These are phyloP conservation scores for Hipposideros armiger DNA, from an alignment of 2,113 vertebrate species.

Conservation along the genomic window DNA sequence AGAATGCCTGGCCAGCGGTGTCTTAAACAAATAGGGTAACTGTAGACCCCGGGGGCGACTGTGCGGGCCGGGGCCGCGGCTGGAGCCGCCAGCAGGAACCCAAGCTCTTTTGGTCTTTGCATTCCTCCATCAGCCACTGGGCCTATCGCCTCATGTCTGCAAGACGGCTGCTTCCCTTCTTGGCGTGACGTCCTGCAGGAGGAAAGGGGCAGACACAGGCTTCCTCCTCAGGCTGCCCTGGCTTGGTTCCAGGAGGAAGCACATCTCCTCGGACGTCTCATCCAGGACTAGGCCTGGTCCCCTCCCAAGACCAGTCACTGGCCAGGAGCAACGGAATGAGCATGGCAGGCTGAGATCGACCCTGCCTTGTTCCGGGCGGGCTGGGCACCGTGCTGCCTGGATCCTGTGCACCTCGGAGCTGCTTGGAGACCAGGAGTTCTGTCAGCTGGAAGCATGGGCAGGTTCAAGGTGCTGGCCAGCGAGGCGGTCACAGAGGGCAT, in stretches of 20 bases:
- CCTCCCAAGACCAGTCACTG: not conserved
- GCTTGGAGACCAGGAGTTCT: not conserved
- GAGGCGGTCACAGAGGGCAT: fast-evolving
- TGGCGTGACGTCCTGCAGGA: fast-evolving
- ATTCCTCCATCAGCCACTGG: fast-evolving
- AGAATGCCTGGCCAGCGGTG: fast-evolving
- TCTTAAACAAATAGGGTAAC: not conserved
- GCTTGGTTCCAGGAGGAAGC: not conserved
- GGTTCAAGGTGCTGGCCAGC: fast-evolving
- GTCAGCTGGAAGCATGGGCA: fast-evolving
- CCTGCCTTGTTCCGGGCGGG: fast-evolving
- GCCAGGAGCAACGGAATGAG: fast-evolving
- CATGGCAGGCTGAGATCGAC: fast-evolving
- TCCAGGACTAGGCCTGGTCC: fast-evolving
- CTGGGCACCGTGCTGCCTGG: fast-evolving
- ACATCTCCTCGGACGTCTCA: fast-evolving
- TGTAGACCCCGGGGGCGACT: fast-evolving
- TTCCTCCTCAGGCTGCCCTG: not conserved
- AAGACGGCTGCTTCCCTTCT: not conserved
- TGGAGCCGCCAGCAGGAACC: fast-evolving
- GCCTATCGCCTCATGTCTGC: not conserved
- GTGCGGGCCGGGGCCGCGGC: fast-evolving
- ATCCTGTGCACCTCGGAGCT: fast-evolving
- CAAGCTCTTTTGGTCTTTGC: fast-evolving
- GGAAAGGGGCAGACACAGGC: fast-evolving